Evolutionary conservation across 2,888 invertebrate species (phyloP), one percentile per base, ranked within the genome.

Genomic region (Nebria brevicollis): DNA sequence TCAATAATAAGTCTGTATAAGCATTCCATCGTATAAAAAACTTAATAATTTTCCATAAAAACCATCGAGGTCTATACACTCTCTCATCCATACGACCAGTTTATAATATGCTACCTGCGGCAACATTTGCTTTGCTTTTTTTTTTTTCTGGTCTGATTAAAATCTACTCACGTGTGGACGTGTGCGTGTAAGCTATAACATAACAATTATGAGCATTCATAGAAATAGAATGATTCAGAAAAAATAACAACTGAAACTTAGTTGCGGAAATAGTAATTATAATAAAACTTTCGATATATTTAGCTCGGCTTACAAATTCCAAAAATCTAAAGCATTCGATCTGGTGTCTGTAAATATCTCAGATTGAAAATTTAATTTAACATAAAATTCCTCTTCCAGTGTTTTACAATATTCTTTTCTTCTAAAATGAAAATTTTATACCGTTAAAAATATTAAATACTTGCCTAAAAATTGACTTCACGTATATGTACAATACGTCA

Each of bases 61-160:
- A 54, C 13, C 54, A 8, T 11, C 54, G 13, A 54, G 13, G 54
- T 54, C 54, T 54, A 54, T 13, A 54, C 26, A 70, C 70, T 34
- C 15, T 70, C 11, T 26, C 25, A 54, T 13, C 26, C 5, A 13
- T 25, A 70, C 20, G 70, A 25, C 70, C 70, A 70, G 70, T 70
- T 70, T 70, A 70, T 70, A 26, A 70, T 20, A 70, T 70, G 25
- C 11, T 26, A 25, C 25, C 70, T 25, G 25, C 70, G 26, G 70
- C 70, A 70, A 70, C 34, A 70, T 70, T 70, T 25, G 4, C 34
- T 25, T 70, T 70, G 7, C 25, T 11, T 20, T 70, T 70, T 70
- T 70, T 70, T 70, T 25, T 68, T 6, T 68, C 68, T 34, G 34
- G 34, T 0, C 68, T 15, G 70, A 70, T 25, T 70, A 70, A 70